These are phyloP conservation scores for Ctena decussata DNA, from an alignment of 2,888 invertebrate species.

Conservation along the genomic window DNA sequence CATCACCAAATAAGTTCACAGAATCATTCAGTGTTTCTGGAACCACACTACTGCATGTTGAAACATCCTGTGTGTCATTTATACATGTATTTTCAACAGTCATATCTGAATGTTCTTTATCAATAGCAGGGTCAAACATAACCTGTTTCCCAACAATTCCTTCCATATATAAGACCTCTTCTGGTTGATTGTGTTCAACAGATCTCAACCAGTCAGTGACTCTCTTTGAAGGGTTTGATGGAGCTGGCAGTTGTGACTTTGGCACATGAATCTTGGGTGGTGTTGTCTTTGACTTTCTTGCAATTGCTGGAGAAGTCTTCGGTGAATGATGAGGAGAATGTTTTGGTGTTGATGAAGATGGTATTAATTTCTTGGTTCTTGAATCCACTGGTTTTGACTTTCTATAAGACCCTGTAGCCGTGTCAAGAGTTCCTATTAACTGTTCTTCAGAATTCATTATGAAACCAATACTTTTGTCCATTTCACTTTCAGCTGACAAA, in stretches of 20 bases:
- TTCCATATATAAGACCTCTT: conserved; percentile 62
- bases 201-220: conserved; percentile 86
- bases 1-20: conserved; percentile 45
- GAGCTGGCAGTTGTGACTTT: conserved; percentile 73
- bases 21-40: conserved; percentile 64
- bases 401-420: conserved; percentile 53
- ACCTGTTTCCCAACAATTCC: conserved; percentile 52
- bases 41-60: conserved; percentile 64
- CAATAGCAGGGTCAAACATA: not conserved
- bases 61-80: conserved; percentile 51
- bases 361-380: conserved; percentile 61
- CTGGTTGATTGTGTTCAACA: conserved; percentile 73
- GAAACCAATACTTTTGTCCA: conserved; percentile 53
- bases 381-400: conserved; percentile 68
- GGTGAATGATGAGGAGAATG: conserved; percentile 75
- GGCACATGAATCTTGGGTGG: conserved; percentile 57
- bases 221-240: conserved; percentile 77
- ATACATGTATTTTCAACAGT: not conserved
- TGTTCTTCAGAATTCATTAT: conserved; percentile 66
- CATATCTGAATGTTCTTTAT: not conserved
- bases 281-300: conserved; percentile 62
- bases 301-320: conserved; percentile 71
- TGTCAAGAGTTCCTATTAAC: conserved; percentile 65
- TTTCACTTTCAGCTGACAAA: conserved; percentile 53
- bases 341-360: conserved; percentile 74